Conservation (phyloP, 2,113 vertebrate genomes). For the Siniperca chuatsi region DNA sequence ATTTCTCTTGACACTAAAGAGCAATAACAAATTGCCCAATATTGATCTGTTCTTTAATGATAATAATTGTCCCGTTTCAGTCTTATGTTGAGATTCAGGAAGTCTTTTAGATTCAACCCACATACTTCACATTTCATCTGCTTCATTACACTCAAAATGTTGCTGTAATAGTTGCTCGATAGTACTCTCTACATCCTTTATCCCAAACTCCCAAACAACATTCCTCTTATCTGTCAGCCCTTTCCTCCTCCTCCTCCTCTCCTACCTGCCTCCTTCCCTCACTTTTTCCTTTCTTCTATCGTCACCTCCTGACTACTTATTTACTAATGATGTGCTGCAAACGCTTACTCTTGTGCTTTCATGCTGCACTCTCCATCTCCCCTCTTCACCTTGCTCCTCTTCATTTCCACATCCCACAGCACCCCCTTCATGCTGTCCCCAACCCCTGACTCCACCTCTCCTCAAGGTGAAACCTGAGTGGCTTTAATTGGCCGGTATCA, state of each 20-base stretch:
- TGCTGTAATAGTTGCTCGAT: conserved; percentile 2
- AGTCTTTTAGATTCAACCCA: not conserved
- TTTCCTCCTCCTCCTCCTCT: not conserved
- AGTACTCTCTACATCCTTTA: not conserved
- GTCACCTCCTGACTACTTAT: conserved; percentile 61
- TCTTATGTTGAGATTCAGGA: not conserved
- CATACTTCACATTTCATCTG: not conserved
- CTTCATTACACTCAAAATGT: conserved; percentile 1
- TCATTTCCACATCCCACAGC: conserved; percentile 38
- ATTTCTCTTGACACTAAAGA: not conserved
- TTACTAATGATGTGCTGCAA: conserved; percentile 77
- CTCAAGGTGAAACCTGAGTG: conserved; percentile 73
- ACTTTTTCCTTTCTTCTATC: conserved; percentile 13
- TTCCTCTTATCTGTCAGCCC: not conserved
- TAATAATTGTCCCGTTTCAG: not conserved
- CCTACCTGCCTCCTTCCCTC: not conserved
- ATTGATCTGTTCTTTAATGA: not conserved
- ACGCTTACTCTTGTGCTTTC: conserved; percentile 75
- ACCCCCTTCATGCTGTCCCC: conserved; percentile 43
- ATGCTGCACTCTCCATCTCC: conserved; percentile 34
- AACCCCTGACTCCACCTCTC: conserved; percentile 57
- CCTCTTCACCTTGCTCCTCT: conserved; percentile 50
- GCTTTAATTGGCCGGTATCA: conserved; percentile 82
- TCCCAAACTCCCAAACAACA: conserved; percentile 3
- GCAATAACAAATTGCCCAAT: not conserved